phyloP scores from a whole-genome alignment of 2,888 invertebrate species.

The Hyles lineata region DNA sequence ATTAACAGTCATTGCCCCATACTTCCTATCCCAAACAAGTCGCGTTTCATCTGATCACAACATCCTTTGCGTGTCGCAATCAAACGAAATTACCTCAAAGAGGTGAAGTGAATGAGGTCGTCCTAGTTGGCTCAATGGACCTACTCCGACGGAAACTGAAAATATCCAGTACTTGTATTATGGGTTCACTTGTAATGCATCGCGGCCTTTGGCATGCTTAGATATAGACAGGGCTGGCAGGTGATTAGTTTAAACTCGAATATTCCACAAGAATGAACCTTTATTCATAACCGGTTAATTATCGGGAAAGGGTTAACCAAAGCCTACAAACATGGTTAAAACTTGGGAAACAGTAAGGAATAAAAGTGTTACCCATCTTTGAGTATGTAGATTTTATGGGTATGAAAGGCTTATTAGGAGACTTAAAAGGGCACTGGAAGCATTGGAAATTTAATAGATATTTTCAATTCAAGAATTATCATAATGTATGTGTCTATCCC shows the following conservation, averaged over 20 bases:
- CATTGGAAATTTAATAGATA: too few relatives aligned
- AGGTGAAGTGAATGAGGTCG: constrained; percentile 26
- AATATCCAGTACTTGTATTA: constrained; percentile 14
- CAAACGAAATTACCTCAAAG: constrained; percentile 28
- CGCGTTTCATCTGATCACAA: neutral
- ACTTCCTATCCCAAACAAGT: neutral
- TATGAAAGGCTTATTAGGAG: too few relatives aligned
- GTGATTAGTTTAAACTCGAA: neutral
- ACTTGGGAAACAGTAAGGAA: too few relatives aligned
- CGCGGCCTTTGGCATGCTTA: neutral
- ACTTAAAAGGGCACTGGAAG: too few relatives aligned
- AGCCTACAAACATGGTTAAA: too few relatives aligned
- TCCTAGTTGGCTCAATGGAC: constrained; percentile 17
- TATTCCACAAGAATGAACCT: neutral
- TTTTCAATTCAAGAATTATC: too few relatives aligned
- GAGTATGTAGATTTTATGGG: too few relatives aligned
- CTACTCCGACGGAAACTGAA: constrained; percentile 9
- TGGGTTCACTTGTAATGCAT: constrained; percentile 13
- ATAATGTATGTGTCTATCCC: too few relatives aligned
- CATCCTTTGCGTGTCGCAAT: constrained; percentile 5
- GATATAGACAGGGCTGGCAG: neutral
- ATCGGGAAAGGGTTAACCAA: too few relatives aligned
- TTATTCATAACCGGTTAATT: too few relatives aligned
- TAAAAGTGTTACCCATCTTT: too few relatives aligned
- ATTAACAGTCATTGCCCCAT: neutral